A percentile compares a stretch with the other conserved stretches of the same genome.
Conservation (phyloP, 2,797 vertebrate species). For the Phrynocephalus guinanensis region DNA sequence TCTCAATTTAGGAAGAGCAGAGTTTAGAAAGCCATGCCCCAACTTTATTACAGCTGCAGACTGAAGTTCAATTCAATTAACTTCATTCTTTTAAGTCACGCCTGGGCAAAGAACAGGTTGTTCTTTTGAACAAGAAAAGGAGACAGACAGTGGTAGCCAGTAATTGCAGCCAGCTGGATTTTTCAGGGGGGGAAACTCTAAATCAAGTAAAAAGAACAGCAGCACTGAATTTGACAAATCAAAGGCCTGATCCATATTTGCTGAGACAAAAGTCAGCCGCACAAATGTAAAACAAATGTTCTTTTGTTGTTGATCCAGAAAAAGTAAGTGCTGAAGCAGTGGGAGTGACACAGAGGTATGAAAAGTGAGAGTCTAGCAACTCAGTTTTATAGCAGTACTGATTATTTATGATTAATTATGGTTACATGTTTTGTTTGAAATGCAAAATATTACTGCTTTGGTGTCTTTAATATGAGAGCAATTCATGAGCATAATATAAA, state of each 20-base stretch:
- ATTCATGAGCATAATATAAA: background rate
- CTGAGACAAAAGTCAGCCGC: background rate
- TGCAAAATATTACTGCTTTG: background rate
- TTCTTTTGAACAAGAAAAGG: background rate
- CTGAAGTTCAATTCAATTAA: background rate
- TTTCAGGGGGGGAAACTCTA: conserved; percentile 24
- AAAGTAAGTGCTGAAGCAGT: conserved; percentile 1
- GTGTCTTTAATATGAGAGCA: background rate
- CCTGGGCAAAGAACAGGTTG: fast-evolving
- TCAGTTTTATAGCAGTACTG: background rate
- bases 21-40: background rate
- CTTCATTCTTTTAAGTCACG: background rate
- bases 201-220: conserved; percentile 6
- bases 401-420: conserved; percentile 1
- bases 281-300: background rate
- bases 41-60: background rate
- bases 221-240: conserved; percentile 10
- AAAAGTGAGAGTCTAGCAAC: background rate
- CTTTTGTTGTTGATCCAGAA: background rate
- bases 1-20: background rate
- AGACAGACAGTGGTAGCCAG: background rate
- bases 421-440: background rate
- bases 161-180: conserved; percentile 27
- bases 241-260: conserved; percentile 45
- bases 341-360: background rate